These are phyloP conservation scores for Bibio marci DNA, from an alignment of 2,888 invertebrate genomes.

Conservation along the genomic window DNA sequence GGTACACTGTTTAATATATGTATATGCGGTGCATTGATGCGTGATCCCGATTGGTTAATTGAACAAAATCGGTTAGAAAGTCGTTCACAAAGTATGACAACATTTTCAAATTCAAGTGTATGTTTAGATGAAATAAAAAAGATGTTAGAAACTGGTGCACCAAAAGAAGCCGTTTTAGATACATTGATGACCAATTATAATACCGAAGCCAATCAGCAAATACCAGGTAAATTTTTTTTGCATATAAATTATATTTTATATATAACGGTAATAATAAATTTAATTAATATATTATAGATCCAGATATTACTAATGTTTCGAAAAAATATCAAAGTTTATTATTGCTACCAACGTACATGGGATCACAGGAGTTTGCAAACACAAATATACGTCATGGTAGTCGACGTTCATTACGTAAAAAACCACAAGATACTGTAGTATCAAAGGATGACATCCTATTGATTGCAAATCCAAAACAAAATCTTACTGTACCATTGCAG, in stretches of 20 bases:
- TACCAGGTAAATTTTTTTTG: conserved; percentile 11
- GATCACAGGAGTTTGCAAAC: conserved; percentile 18
- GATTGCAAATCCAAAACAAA: not conserved
- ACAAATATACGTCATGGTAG: conserved; percentile 16
- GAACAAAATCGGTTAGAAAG: conserved; percentile 28
- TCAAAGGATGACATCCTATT: conserved; percentile 24
- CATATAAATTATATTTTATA: not conserved
- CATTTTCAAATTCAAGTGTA: conserved; percentile 28
- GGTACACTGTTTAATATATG: conserved; percentile 72
- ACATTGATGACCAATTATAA: conserved; percentile 28
- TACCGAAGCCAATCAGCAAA: conserved; percentile 29
- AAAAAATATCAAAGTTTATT: conserved; percentile 27
- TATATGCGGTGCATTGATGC: conserved; percentile 72
- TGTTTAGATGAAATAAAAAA: conserved; percentile 37
- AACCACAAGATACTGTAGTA: conserved; percentile 20
- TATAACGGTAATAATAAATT: not conserved
- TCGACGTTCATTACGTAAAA: conserved; percentile 23
- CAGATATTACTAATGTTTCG: conserved; percentile 14
- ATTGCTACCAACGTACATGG: conserved; percentile 24
- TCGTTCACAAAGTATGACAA: conserved; percentile 29
- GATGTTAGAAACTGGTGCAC: conserved; percentile 48
- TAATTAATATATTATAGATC: conserved; percentile 13
- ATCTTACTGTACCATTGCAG: not conserved
- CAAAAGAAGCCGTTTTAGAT: conserved; percentile 27
- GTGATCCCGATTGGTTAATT: conserved; percentile 65